Percentiles rank a stretch among this genome's conserved stretches.
Evolutionary conservation across 2,888 invertebrate species (phyloP).

Genomic region (Trichacis sp.): DNA sequence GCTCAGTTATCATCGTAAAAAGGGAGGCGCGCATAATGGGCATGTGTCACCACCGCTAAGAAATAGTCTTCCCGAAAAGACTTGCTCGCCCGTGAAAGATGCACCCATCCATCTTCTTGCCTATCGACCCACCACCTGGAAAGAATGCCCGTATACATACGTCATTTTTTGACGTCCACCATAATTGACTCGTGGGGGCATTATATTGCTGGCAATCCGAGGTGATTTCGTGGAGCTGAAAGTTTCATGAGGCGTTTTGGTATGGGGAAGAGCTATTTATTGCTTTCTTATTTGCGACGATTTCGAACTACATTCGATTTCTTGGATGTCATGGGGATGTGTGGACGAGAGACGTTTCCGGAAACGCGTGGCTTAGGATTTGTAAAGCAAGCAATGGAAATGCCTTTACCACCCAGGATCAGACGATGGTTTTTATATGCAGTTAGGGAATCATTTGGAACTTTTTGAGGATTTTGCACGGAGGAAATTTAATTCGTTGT

Average conservation of each 20-base stretch:
- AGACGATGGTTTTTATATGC: no score
- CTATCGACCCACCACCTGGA: conserved; percentile 6
- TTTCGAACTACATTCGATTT: no score
- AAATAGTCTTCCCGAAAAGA: conserved; percentile 26
- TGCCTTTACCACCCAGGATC: no score
- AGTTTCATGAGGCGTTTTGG: conserved; percentile 5
- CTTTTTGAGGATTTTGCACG: no score
- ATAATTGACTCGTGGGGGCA: conserved; percentile 17
- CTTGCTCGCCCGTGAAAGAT: conserved; percentile 6
- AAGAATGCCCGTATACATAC: conserved; percentile 8
- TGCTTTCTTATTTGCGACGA: conserved; percentile 10
- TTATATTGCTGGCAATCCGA: conserved; percentile 14
- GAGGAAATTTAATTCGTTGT: no score
- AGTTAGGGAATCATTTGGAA: no score
- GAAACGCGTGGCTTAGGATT: no score
- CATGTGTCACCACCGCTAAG: conserved; percentile 50
- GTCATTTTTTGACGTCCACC: conserved; percentile 12
- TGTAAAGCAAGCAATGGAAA: no score
- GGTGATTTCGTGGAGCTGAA: conserved; percentile 4
- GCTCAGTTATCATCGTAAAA: conserved; percentile 24
- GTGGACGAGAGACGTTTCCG: no score
- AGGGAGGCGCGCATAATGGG: conserved; percentile 31
- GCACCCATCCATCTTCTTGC: conserved; percentile 13
- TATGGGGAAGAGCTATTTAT: conserved; percentile 7
- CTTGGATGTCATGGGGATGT: no score